phyloP scores from a whole-genome alignment of 2,113 vertebrate species.

The Pelobates fuscus region DNA sequence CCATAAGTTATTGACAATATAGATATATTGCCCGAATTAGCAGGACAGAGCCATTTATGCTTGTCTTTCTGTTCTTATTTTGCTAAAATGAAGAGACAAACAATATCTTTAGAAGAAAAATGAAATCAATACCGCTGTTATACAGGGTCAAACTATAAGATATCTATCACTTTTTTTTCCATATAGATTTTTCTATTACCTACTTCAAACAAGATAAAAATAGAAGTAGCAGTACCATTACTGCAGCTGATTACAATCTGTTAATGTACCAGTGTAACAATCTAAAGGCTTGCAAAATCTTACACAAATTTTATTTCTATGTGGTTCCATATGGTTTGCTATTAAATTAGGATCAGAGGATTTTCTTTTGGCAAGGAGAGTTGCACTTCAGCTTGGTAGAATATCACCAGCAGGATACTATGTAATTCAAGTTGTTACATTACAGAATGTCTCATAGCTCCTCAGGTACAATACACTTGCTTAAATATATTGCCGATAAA shows the following conservation, averaged over 20 bases:
- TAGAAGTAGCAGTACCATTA: conserved; percentile 1
- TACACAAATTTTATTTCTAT: neutral
- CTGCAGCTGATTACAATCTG: neutral
- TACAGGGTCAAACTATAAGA: conserved; percentile 40
- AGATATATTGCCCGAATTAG: conserved; percentile 14
- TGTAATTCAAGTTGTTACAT: too few species aligned
- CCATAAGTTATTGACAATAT: neutral
- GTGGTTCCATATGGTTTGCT: too few species aligned
- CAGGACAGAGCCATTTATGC: neutral
- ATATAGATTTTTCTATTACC: conserved; percentile 32
- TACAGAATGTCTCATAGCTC: too few species aligned
- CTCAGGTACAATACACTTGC: too few species aligned
- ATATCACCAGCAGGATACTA: too few species aligned
- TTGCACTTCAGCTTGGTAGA: too few species aligned
- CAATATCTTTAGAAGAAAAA: conserved; percentile 43
- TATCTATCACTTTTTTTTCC: conserved; percentile 32
- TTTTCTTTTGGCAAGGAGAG: too few species aligned
- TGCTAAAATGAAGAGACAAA: conserved; percentile 23
- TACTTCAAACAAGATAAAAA: conserved; percentile 25
- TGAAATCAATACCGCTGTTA: conserved; percentile 34
- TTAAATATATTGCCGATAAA: too few species aligned
- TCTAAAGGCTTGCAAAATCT: conserved; percentile 10
- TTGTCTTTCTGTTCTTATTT: conserved; percentile 22
- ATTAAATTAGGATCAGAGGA: too few species aligned
- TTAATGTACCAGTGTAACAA: neutral